phyloP scores from a whole-genome alignment of 2,888 invertebrate genomes.

The Brachynemurus nebulosus region DNA sequence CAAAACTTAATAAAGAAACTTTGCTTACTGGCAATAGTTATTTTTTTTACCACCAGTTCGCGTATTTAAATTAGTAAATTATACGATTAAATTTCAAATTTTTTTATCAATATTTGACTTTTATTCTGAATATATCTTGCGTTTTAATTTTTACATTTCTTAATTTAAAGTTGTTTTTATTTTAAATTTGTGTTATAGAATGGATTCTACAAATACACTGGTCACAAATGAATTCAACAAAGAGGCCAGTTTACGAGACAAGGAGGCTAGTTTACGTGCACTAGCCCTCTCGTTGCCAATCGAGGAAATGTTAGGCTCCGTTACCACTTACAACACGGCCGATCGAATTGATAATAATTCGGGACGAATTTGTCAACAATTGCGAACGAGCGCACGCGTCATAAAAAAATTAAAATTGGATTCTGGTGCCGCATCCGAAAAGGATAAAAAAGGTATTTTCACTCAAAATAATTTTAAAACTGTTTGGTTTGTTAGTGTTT shows the following conservation, averaged over 20 bases:
- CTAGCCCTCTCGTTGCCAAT: slow-evolving; percentile 17
- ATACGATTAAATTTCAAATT: too few relatives aligned
- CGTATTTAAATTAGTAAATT: too few relatives aligned
- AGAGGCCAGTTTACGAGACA: background rate
- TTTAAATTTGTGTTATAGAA: background rate
- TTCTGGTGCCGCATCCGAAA: slow-evolving; percentile 29
- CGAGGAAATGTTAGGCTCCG: slow-evolving; percentile 50
- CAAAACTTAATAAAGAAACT: too few relatives aligned
- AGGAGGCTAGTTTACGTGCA: background rate
- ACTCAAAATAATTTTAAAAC: background rate
- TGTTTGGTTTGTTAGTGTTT: too few relatives aligned
- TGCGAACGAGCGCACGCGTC: slow-evolving; percentile 59
- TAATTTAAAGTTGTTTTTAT: background rate
- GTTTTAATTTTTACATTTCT: too few relatives aligned
- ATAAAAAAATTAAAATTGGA: slow-evolving; percentile 65
- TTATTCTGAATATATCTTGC: too few relatives aligned
- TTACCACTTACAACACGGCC: slow-evolving; percentile 42
- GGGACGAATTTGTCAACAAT: slow-evolving; percentile 30
- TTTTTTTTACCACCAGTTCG: too few relatives aligned
- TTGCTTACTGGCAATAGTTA: too few relatives aligned
- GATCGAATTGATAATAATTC: slow-evolving; percentile 30
- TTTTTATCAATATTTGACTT: too few relatives aligned
- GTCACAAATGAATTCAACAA: background rate
- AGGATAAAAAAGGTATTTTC: slow-evolving; percentile 23
- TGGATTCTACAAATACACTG: background rate